phyloP scores from a whole-genome alignment of 2,888 invertebrate species.

The Drosophila crucigera region DNA sequence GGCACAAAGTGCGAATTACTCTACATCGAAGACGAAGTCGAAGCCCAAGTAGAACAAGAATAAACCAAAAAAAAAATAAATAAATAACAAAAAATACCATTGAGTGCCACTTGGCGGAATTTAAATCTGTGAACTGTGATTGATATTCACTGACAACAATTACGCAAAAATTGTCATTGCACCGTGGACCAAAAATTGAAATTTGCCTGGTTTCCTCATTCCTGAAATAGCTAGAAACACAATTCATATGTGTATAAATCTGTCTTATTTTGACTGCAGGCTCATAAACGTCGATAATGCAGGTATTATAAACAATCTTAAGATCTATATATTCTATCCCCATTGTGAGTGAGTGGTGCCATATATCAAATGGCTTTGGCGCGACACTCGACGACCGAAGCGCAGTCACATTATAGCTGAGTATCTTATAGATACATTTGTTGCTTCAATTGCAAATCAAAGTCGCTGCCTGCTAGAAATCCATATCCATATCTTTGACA shows the following conservation, averaged over 20 bases:
- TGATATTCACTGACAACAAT: conserved; percentile 18
- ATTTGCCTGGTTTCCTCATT: conserved; percentile 4
- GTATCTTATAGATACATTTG: conserved; percentile 58
- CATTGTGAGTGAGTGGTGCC: conserved; percentile 40
- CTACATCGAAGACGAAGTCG: neutral
- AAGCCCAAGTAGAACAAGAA: conserved; percentile 23
- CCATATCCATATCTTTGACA: conserved; percentile 48
- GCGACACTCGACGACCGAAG: conserved; percentile 43
- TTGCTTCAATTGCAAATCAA: conserved; percentile 44
- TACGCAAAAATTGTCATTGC: conserved; percentile 14
- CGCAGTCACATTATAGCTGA: conserved; percentile 35
- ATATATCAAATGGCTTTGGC: conserved; percentile 54
- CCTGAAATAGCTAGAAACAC: neutral
- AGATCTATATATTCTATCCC: neutral
- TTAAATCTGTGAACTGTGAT: conserved; percentile 32
- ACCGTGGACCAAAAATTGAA: conserved; percentile 14
- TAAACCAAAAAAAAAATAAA: neutral
- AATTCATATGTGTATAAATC: neutral
- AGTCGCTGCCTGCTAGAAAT: conserved; percentile 37
- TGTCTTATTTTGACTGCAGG: conserved; percentile 47
- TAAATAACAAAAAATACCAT: neutral
- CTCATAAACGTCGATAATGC: conserved; percentile 40
- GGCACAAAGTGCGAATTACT: conserved; percentile 7
- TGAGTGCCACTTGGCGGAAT: conserved; percentile 30
- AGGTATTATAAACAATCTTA: conserved; percentile 23